Conservation (phyloP, 2,113 vertebrate genomes). For the Arizona elegans region DNA sequence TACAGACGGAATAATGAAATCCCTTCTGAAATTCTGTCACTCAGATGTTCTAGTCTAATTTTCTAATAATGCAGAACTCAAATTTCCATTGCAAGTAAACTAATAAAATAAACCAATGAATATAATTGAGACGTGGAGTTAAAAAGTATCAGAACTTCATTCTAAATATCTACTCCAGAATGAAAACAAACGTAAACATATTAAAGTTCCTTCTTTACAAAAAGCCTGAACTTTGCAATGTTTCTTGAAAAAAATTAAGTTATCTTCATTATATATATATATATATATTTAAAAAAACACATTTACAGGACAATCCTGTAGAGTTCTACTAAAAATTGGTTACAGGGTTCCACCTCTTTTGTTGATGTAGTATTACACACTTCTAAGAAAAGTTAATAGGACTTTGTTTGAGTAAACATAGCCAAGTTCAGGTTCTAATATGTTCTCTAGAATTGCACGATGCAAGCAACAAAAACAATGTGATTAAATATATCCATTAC, state of each 20-base stretch:
- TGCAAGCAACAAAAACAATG: neutral
- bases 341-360: neutral
- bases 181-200: neutral
- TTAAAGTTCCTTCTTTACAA: neutral
- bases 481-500: neutral
- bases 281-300: neutral
- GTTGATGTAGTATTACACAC: neutral
- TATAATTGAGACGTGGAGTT: neutral
- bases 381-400: neutral
- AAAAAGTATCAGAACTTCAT: neutral
- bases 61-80: neutral
- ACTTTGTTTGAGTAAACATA: neutral
- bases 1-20: neutral
- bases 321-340: neutral
- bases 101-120: neutral
- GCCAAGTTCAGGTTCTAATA: neutral
- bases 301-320: neutral
- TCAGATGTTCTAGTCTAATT: too few relatives aligned
- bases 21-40: neutral
- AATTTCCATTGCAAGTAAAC: neutral
- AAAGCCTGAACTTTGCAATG: neutral
- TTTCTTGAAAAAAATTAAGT: neutral
- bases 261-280: neutral
- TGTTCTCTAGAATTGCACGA: neutral
- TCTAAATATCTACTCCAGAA: neutral